Percentiles rank a stretch among this genome's conserved stretches.
phyloP scores from a whole-genome alignment of 2,797 vertebrate species.

The Pantherophis vulpinus region DNA sequence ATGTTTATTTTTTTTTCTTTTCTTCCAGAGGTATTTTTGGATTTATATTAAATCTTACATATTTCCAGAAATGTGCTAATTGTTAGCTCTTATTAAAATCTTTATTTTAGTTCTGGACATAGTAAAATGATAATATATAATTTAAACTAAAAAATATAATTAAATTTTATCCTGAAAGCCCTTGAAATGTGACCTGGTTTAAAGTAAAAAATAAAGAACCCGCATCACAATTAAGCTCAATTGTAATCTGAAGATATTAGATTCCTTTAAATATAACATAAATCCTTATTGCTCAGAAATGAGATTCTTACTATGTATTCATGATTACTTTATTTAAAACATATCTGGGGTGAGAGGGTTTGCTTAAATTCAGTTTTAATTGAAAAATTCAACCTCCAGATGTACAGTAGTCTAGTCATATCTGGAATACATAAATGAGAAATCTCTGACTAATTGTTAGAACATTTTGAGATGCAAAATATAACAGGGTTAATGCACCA shows the following conservation, averaged over 20 bases:
- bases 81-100: not conserved
- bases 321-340: not conserved
- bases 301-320: constrained; percentile 6
- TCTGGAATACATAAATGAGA: constrained; percentile 19
- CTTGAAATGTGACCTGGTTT: not conserved
- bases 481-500: constrained; percentile 15
- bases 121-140: not conserved
- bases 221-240: not conserved
- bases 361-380: constrained; percentile 30
- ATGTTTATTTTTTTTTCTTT: not conserved
- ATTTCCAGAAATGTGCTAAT: not conserved
- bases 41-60: not conserved
- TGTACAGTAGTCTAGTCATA: not conserved
- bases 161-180: not conserved
- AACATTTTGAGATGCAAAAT: constrained; percentile 31
- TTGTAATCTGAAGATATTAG: not conserved
- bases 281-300: constrained; percentile 7
- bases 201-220: constrained; percentile 6
- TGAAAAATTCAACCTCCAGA: constrained; percentile 32
- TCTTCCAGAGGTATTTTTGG: not conserved
- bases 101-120: not conserved
- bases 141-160: not conserved
- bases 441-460: constrained; percentile 11
- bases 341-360: not conserved
- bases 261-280: constrained; percentile 10